Base-by-base conservation (phyloP, 2,888 invertebrate genomes). In the Iselma pallidipennis region DNA sequence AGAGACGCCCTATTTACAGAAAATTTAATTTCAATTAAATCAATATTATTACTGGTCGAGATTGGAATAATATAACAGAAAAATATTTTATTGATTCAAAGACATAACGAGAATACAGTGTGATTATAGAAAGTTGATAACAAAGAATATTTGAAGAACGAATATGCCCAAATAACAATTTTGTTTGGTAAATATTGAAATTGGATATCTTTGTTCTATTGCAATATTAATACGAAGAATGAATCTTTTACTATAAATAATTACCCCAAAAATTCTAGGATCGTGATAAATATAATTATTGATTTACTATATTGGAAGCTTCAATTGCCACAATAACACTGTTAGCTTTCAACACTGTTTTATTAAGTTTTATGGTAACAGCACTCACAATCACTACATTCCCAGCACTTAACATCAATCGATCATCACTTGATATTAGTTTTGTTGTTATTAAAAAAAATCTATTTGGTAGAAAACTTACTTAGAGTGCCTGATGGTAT, bases 401-500 rank as follows among this genome's bases (percentile, higher is more conserved):
- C n/a, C n/a, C n/a, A n/a, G n/a, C n/a, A n/a, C n/a, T n/a, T n/a
- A n/a, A n/a, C n/a, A n/a, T 33, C 14, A n/a, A 33, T 31, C 31
- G 16, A 37, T 37, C 7, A 16, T 37, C 4, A 16, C n/a, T n/a
- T n/a, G n/a, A n/a, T n/a, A n/a, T n/a, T n/a, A n/a, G n/a, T n/a
- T n/a, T n/a, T n/a, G n/a, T n/a, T n/a, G 9, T 37, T 16, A 16
- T 37, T 37, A 3, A 16, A 7, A 2, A 16, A 37, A 16, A 2
- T 1, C n/a, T n/a, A n/a, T n/a, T n/a, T n/a, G n/a, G n/a, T 16
- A 55, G 57, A 66, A 55, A 59, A 85, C 85, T 85, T 80, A 86
- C 86, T 85, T 80, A 85, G 79, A 78, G 85, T 86, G 85, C 90
- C 90, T 85, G 92, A 91, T 82, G 94, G 94, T 87, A 95, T 94